These are phyloP conservation scores for Adineta ricciae DNA, from an alignment of 2,888 invertebrate species.

Conservation along the genomic window DNA sequence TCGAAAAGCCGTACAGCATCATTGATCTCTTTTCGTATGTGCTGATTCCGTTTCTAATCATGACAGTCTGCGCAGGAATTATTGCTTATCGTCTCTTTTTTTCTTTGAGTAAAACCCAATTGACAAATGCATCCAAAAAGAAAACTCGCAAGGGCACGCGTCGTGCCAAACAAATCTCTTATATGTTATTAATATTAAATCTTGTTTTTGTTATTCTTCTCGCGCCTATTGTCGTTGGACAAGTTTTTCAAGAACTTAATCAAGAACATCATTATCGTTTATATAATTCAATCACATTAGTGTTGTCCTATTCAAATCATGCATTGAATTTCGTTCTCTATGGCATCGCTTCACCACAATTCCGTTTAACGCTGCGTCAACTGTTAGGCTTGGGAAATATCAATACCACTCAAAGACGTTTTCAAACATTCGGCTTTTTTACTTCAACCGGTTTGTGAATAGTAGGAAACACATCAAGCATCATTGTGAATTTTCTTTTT, in stretches of 20 bases:
- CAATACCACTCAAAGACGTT: neutral
- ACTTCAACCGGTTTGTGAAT: neutral
- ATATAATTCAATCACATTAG: constrained; percentile 7
- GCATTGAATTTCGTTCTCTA: constrained; percentile 32
- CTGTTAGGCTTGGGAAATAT: neutral
- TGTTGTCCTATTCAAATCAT: constrained; percentile 33
- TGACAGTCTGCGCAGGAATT: constrained; percentile 26
- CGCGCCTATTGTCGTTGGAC: constrained; percentile 10
- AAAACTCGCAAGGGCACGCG: neutral
- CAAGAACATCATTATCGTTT: constrained; percentile 25
- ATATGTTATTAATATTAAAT: constrained; percentile 32
- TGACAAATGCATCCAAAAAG: neutral
- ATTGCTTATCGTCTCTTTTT: constrained; percentile 23
- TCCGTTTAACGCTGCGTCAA: constrained; percentile 21
- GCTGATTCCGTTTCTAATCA: constrained; percentile 28
- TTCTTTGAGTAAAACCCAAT: neutral
- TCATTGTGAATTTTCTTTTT: neutral
- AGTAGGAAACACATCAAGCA: neutral
- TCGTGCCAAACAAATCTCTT: constrained; percentile 28
- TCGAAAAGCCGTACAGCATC: constrained; percentile 26
- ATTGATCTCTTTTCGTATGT: constrained; percentile 30
- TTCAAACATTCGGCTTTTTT: neutral
- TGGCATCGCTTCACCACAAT: constrained; percentile 31
- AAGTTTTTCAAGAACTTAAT: constrained; percentile 25
- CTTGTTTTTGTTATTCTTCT: constrained; percentile 26